These are phyloP conservation scores for Sycophaga agraensis DNA, from an alignment of 1,140 invertebrate genomes.

Conservation along the genomic window DNA sequence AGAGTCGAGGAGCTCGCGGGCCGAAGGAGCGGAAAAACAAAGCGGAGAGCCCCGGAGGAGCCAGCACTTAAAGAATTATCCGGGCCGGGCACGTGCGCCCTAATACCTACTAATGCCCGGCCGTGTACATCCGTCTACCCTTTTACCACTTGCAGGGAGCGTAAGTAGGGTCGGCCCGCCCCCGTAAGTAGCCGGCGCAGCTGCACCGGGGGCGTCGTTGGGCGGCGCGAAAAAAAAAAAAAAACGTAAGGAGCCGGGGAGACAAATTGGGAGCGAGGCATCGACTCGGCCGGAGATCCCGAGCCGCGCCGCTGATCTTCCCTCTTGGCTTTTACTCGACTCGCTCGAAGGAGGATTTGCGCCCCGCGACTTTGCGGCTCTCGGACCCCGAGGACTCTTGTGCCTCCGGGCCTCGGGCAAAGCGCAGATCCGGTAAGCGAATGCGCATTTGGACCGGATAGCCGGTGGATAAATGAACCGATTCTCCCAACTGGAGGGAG, in stretches of 20 bases:
- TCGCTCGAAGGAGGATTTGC: too few species aligned
- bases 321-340: too few species aligned
- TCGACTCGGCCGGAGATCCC: neutral
- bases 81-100: conserved; percentile 53
- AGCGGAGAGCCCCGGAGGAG: too few species aligned
- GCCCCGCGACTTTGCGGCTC: too few species aligned
- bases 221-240: conserved; percentile 36
- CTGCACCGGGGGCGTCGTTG: conserved; percentile 26
- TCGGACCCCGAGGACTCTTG: too few species aligned
- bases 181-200: too few species aligned
- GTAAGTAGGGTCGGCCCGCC: conserved; percentile 35
- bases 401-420: too few species aligned
- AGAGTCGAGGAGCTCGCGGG: neutral
- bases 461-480: too few species aligned
- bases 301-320: too few species aligned
- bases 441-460: too few species aligned
- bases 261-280: conserved; percentile 35
- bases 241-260: conserved; percentile 48
- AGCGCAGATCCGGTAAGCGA: too few species aligned
- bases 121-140: conserved; percentile 58
- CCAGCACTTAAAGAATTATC: conserved; percentile 61
- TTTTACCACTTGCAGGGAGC: conserved; percentile 49
- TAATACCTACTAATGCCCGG: conserved; percentile 59
- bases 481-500: too few species aligned
- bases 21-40: neutral